Conservation (phyloP, 2,888 invertebrate species). For the Pristionchus maxplancki region DNA sequence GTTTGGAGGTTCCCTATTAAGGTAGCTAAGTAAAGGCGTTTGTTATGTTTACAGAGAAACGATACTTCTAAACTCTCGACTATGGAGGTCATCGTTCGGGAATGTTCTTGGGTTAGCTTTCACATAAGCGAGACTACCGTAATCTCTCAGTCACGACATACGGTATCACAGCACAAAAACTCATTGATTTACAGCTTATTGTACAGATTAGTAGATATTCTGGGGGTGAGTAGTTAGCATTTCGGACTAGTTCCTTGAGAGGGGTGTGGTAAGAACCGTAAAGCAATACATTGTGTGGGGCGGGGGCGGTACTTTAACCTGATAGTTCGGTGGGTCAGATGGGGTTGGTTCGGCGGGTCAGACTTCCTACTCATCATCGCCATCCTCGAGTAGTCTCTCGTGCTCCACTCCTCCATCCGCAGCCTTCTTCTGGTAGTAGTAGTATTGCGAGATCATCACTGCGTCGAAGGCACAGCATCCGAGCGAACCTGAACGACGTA, state of each 20-base stretch:
- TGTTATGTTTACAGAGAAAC: conserved; percentile 24
- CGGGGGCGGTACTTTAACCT: background rate
- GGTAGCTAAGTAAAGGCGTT: conserved; percentile 7
- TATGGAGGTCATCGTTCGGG: conserved; percentile 17
- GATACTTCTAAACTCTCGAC: background rate
- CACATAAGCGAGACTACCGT: conserved; percentile 3
- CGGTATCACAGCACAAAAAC: background rate
- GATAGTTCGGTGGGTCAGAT: background rate
- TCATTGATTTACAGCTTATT: background rate
- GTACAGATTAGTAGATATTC: conserved; percentile 36
- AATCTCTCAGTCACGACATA: conserved; percentile 16
- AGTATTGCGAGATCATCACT: conserved; percentile 78
- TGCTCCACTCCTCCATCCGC: conserved; percentile 14
- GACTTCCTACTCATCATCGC: conserved; percentile 34
- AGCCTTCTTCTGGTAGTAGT: conserved; percentile 65
- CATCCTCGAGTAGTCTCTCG: conserved; percentile 53
- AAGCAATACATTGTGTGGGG: background rate
- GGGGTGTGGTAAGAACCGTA: conserved; percentile 17
- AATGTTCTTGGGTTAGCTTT: background rate
- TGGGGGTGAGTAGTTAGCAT: conserved; percentile 4
- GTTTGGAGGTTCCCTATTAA: too few species aligned
- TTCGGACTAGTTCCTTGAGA: conserved; percentile 25
- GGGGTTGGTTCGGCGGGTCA: background rate
- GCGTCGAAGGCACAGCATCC: conserved; percentile 79
- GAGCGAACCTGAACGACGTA: conserved; percentile 75